Conservation (phyloP, 2,888 invertebrate species). For the Ochropleura plecta region DNA sequence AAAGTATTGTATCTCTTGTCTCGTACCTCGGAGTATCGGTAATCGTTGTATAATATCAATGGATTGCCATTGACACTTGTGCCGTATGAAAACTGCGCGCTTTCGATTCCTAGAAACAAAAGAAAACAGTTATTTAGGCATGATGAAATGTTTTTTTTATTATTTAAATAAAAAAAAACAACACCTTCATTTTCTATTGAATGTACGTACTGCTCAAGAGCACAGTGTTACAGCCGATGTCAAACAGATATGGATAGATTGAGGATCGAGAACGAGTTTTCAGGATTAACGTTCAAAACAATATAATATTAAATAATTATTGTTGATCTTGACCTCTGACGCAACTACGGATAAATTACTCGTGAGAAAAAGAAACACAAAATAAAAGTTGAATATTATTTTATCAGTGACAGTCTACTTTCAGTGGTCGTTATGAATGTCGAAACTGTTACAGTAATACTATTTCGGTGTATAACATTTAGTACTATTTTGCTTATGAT, state of each 20-base stretch:
- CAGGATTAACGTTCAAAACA: not conserved
- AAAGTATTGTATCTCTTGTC: not conserved
- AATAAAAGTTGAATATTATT: no score
- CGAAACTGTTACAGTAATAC: no score
- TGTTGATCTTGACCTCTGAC: no score
- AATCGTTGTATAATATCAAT: conserved; percentile 44
- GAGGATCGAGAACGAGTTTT: no score
- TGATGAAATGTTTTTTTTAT: no score
- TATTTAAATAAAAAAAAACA: no score
- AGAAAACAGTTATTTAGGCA: not conserved
- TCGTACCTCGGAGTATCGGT: conserved; percentile 40
- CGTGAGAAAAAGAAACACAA: no score
- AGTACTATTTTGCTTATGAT: no score
- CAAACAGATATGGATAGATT: not conserved
- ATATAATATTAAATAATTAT: not conserved
- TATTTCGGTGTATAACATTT: no score
- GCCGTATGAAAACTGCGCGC: conserved; percentile 21
- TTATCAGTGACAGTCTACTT: no score
- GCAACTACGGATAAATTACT: no score
- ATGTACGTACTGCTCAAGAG: not conserved
- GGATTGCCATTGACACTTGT: conserved; percentile 42
- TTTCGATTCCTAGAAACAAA: conserved; percentile 20
- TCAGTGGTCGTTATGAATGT: no score
- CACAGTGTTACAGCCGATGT: not conserved
- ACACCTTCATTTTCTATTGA: not conserved